Base-by-base conservation (phyloP, 2,113 vertebrate genomes). In the Athene noctua region DNA sequence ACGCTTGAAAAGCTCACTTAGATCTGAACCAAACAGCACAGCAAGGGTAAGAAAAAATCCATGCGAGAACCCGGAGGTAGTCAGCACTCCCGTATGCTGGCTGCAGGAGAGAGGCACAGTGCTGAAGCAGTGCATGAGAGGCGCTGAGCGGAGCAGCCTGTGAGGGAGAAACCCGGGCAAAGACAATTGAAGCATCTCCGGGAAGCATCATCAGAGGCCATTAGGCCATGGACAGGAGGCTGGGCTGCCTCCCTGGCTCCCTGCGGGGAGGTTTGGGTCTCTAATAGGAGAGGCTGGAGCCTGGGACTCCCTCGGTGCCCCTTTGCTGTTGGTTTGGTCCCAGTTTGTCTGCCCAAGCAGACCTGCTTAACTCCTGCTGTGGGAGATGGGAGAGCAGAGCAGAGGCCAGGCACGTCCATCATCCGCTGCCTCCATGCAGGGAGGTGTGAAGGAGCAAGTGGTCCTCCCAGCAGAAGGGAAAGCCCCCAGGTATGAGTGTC, bases 401-500 rank as follows among this genome's bases (percentile, higher is more conserved):
- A 7, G 26, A 20, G 32, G 16, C 29, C 40, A 3, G 46, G 36
- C 71, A 9, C 15, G 0, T 5, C 36, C 72, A 9, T 29, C 32
- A 1, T 2, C 62, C 2, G 0, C 54, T 51, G 30, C 80, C 17
- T 15, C 75, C 4, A 0, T 1, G 5, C 54, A 4, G 27, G 63
- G 32, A 68, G 38, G 6, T 3, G 19, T 3, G 32, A 25, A 15
- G 44, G 6, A 49, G 34, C 3, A 1, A 22, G 10, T 0, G 23
- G 6, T 29, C 54, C 30, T 57, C 27, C 65, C 61, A 6, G 79
- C 7, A 10, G 72, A 57, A 62, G 6, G 32, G 46, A 38, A 49
- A 6, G 5, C 55, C 52, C 44, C 29, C 22, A 1, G 5, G 1
- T 1, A 14, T 4, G 36, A 12, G 29, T 2, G 13, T 2, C 9